Conservation (phyloP, 2,888 invertebrate genomes). For the Amphipyra tragopoginis region DNA sequence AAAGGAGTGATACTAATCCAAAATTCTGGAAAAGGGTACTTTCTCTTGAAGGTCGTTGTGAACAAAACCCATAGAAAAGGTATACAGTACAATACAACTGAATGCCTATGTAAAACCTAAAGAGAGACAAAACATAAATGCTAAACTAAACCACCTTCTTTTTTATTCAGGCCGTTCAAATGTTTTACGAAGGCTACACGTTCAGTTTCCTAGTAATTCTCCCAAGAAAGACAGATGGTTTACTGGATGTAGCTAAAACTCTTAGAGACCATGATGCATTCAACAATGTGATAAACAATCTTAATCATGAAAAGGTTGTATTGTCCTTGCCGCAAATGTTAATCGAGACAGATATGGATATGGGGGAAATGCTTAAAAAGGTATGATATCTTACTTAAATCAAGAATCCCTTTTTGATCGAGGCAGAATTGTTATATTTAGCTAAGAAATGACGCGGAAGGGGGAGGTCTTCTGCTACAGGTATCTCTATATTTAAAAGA, state of each 20-base stretch:
- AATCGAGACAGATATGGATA: slow-evolving; percentile 52
- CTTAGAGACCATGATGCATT: slow-evolving; percentile 49
- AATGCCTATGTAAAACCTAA: too few species aligned
- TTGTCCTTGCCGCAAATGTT: slow-evolving; percentile 63
- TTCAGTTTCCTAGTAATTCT: slow-evolving; percentile 60
- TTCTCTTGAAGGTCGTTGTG: too few species aligned
- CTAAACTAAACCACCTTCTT: neutral
- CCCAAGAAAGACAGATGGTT: slow-evolving; percentile 57
- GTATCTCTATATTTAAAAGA: too few species aligned
- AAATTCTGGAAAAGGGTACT: too few species aligned
- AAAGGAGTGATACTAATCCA: too few species aligned
- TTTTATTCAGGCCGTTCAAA: slow-evolving; percentile 63
- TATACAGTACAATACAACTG: too few species aligned
- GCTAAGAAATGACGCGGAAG: too few species aligned
- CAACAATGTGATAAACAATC: slow-evolving; percentile 23
- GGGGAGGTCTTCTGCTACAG: too few species aligned
- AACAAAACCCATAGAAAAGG: too few species aligned
- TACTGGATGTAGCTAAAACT: slow-evolving; percentile 25
- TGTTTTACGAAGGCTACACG: slow-evolving; percentile 62
- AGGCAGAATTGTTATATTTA: too few species aligned
- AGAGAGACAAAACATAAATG: neutral
- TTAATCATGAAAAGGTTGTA: slow-evolving; percentile 38
- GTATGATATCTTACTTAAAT: slow-evolving; percentile 58
- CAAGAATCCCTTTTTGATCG: too few species aligned
- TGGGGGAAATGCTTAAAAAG: slow-evolving; percentile 56